Evolutionary conservation across 2,888 invertebrate species (phyloP), one percentile per base, ranked within the genome.

Genomic region (Lochmaea crataegi): DNA sequence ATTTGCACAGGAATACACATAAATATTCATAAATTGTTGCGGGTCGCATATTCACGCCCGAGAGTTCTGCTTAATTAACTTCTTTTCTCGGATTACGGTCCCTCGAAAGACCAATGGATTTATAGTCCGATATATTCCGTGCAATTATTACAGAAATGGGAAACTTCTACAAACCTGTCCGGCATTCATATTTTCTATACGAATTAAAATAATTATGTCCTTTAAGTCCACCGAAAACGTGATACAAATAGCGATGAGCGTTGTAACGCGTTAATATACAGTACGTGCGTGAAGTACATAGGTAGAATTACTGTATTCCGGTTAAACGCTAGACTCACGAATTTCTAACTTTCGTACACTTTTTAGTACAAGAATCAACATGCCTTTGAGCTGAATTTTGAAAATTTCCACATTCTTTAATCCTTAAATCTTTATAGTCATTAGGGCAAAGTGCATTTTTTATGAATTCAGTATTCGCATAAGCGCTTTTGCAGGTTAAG

Each of bases 11-110:
- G 53, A 64, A 63, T 65, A 61, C 56, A 48, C 53, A 72, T 72
- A 64, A 74, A 74, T 71, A 74, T 70, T 70, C 70, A 70, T 72
- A 68, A 68, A 68, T 57, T 48, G 64, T 61, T 68, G 68, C 57
- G 67, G 64, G 48, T 58, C 48, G 67, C 38, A 68, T 45, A 63
- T 63, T 63, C 63, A 22, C 53, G 63, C 53, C 61, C 63, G 18
- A 53, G 63, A 69, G 53, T 51, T 69, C 51, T 63, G 69, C 69
- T 69, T 69, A 69, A 69, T 69, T 69, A 69, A 57, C 63, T 68
- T 69, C 56, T 69, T 69, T 69, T 69, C 61, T 42, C 42, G 18
- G 16, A 63, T 41, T 63, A 63, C 58, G 32, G 58, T 32, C 58
- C 58, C 32, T 58, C 12, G 58, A 58, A 26, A 58, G 32, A 58